A percentile compares a stretch with the other conserved stretches of the same genome.
These are phyloP conservation scores for Pseudopipra pipra DNA, from an alignment of 2,113 vertebrate genomes.

Conservation along the genomic window DNA sequence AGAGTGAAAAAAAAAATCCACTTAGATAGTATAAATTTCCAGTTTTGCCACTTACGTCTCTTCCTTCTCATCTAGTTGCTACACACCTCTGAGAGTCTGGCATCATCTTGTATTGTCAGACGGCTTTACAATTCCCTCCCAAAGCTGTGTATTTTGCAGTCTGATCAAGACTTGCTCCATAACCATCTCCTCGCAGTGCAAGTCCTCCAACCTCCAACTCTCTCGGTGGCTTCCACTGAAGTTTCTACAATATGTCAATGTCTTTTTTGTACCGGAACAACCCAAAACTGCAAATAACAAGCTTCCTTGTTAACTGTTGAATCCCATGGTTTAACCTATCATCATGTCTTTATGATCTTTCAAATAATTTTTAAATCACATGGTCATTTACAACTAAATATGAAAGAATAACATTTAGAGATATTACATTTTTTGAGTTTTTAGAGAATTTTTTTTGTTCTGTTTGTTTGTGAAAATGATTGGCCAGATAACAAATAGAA, in stretches of 20 bases:
- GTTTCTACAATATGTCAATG: not conserved
- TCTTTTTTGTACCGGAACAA: not conserved
- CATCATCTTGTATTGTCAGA: not conserved
- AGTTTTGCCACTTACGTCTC: not conserved
- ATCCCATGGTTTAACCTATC: not conserved
- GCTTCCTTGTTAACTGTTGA: not conserved
- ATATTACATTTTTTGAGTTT: not conserved
- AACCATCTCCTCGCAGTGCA: not conserved
- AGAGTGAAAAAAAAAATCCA: not conserved
- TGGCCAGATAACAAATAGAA: not conserved
- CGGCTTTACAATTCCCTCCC: not conserved
- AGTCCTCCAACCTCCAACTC: not conserved
- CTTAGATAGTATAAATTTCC: not conserved
- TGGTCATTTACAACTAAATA: fast-evolving
- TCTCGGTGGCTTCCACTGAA: not conserved
- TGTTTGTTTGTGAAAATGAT: not conserved
- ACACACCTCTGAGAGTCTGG: not conserved
- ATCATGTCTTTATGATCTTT: not conserved
- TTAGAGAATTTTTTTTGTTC: not conserved
- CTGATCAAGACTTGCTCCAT: not conserved
- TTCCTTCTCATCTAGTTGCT: not conserved
- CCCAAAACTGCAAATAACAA: not conserved
- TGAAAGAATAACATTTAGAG: not conserved
- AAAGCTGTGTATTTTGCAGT: not conserved
- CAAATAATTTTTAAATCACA: not conserved